Evolutionary conservation across 2,888 invertebrate genomes (phyloP), one percentile per base, ranked within the genome.

Genomic region (Xestobium rufovillosum): DNA sequence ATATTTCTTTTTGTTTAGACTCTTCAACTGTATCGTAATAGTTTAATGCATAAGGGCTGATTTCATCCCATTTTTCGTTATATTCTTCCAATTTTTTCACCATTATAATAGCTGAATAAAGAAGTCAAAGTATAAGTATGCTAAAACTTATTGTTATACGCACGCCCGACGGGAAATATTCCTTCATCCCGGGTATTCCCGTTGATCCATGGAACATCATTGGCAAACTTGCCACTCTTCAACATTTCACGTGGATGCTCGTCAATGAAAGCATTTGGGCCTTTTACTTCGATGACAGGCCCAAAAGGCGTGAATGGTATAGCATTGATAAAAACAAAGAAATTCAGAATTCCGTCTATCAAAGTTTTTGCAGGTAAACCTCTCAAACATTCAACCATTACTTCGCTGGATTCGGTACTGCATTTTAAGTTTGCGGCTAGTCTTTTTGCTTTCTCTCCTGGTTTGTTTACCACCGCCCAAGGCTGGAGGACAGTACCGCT

Each of bases 161-260:
- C 62, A 80, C 82, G 70, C 52, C 76, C 74, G 28, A 75, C 77
- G 13, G 82, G 80, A 50, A 78, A 80, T 10, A 81, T 66, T 38
- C 84, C 84, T 58, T 85, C 85, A 37, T 83, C 76, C n/a, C 75
- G 73, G 0, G 77, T 75, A 32, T 80, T 72, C 3, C 77, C 75
- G 0, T 75, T 69, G 33, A 85, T 68, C 71, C 83, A 79, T 0
- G 86, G 86, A 3, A 79, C 55, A 41, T 78, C 72, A n/a, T 74
- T 68, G 49, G 77, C 75, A 19, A 19, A 8, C 17, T 71, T 64
- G 0, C 80, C 80, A 3, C 68, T 65, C 31, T 58, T 65, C 1
- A 83, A 67, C 0, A 80, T 69, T 26, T 72, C 70, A 46, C 70
- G 70, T 0, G 86, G 85, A 32, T 76, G 68, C 37, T 77, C 70